Evolutionary conservation across 2,797 vertebrate genomes (phyloP).

Genomic region (Pangasius larnaudii): DNA sequence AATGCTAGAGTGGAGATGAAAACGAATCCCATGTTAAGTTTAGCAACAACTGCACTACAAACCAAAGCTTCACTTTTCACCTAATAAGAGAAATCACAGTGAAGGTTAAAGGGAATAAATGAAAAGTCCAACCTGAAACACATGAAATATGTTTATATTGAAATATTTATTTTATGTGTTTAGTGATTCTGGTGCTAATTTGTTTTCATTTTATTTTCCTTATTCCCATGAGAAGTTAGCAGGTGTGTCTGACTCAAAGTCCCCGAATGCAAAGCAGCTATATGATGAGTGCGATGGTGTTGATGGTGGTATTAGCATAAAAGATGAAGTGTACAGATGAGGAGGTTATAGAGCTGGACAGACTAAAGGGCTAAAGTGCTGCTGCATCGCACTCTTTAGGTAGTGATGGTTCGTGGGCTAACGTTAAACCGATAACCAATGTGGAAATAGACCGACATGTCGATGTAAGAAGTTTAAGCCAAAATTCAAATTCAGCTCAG

Average conservation of each 20-base stretch:
- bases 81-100: background rate
- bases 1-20: constrained; percentile 60
- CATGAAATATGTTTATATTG: background rate
- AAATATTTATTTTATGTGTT: background rate
- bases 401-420: background rate
- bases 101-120: background rate
- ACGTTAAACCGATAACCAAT: background rate
- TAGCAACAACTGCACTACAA: background rate
- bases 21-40: background rate
- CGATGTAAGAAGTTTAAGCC: background rate
- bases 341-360: background rate
- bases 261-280: background rate
- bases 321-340: background rate
- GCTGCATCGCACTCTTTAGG: background rate
- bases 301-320: background rate
- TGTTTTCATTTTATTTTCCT: background rate
- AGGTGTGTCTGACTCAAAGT: background rate
- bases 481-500: background rate
- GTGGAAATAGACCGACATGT: background rate
- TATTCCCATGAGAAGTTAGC: background rate
- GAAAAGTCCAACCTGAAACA: background rate
- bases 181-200: background rate
- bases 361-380: background rate
- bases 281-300: background rate
- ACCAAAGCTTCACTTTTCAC: background rate